phyloP scores from a whole-genome alignment of 2,888 invertebrate genomes.

The Pemphredon lugubris region DNA sequence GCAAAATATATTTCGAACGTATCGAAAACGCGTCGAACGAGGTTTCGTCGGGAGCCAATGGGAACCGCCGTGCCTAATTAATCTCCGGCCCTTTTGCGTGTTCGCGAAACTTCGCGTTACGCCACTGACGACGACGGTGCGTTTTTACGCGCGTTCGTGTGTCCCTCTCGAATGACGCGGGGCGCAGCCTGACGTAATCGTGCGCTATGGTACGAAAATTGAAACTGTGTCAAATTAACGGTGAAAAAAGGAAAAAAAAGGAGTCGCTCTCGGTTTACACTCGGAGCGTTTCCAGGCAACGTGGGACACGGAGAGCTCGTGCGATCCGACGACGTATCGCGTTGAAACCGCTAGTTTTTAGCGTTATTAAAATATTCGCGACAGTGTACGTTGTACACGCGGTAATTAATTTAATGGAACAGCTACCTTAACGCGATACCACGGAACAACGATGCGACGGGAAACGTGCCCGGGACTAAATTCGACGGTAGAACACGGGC shows the following conservation, averaged over 20 bases:
- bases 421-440: neutral
- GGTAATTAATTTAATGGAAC: constrained; percentile 41
- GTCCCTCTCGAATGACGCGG: constrained; percentile 29
- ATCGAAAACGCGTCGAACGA: no score
- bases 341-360: constrained; percentile 4
- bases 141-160: no score
- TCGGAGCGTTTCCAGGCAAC: neutral
- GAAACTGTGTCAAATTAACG: constrained; percentile 55
- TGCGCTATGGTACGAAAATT: constrained; percentile 53
- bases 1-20: no score
- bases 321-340: neutral
- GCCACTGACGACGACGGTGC: no score
- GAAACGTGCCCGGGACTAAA: constrained; percentile 9
- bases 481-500: constrained; percentile 5
- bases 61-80: no score
- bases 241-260: constrained; percentile 18
- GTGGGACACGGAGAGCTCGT: constrained; percentile 34
- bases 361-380: constrained; percentile 15
- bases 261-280: constrained; percentile 37
- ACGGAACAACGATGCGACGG: neutral
- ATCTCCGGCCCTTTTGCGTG: neutral
- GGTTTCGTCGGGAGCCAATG: no score
- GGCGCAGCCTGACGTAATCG: constrained; percentile 54
- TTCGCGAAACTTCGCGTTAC: neutral
- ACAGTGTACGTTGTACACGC: constrained; percentile 14